These are phyloP conservation scores for Cecidostiba fungosa DNA, from an alignment of 2,888 invertebrate genomes.

Conservation along the genomic window DNA sequence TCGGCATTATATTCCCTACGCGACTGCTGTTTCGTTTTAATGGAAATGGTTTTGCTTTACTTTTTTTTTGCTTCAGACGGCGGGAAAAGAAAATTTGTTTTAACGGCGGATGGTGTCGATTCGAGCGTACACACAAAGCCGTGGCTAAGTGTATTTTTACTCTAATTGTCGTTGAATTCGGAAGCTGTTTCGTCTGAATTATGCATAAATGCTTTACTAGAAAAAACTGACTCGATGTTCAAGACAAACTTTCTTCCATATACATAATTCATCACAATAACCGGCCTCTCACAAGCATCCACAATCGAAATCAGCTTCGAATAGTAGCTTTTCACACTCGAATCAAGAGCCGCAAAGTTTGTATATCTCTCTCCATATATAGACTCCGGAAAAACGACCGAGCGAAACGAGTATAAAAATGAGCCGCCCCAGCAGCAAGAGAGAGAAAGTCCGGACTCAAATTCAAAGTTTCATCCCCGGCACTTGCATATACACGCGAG, in stretches of 20 bases:
- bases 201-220: not conserved
- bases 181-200: not conserved
- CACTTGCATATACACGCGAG: not conserved
- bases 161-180: not conserved
- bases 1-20: constrained; percentile 1
- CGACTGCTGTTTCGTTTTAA: constrained; percentile 20
- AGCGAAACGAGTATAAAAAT: constrained; percentile 11
- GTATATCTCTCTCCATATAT: not conserved
- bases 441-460: not conserved
- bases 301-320: constrained; percentile 7
- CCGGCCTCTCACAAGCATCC: not conserved
- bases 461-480: constrained; percentile 35
- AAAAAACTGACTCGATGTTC: too few relatives aligned
- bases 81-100: not conserved
- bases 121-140: too few relatives aligned
- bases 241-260: not conserved
- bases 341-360: constrained; percentile 23
- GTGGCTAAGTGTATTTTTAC: not conserved
- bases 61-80: not conserved
- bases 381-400: not conserved
- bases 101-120: not conserved
- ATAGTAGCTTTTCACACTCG: not conserved
- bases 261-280: not conserved
- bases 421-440: not conserved
- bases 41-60: constrained; percentile 21